phyloP scores from a whole-genome alignment of 1,140 invertebrate species.

The Brachionus koreanus region DNA sequence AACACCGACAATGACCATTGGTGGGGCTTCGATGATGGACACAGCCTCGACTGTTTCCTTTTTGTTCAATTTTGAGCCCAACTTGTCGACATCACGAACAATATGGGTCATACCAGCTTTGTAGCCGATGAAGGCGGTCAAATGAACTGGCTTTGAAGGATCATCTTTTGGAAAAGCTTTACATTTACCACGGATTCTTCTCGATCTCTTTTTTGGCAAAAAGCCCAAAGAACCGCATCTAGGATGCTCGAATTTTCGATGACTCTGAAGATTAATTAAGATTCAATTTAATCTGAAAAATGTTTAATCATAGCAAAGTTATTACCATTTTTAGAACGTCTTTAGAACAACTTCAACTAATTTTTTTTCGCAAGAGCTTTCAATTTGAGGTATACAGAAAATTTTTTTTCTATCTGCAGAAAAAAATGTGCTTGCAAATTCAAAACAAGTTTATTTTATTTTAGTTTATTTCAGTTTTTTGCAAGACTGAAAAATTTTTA shows the following conservation, averaged over 20 bases:
- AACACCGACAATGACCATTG: constrained; percentile 93
- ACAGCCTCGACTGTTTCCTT: constrained; percentile 99
- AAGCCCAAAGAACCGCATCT: constrained; percentile 99
- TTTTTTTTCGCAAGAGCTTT: neutral
- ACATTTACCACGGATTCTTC: constrained; percentile 91
- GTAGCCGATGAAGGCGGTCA: constrained; percentile 95
- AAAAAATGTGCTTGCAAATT: constrained; percentile 32
- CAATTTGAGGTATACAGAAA: neutral
- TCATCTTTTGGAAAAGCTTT: constrained; percentile 99
- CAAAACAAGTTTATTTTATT: neutral
- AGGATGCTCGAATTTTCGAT: constrained; percentile 98
- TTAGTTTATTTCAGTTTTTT: neutral
- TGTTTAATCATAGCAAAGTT: neutral
- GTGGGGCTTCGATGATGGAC: constrained; percentile 94
- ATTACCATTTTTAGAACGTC: constrained; percentile 25
- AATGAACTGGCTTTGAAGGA: constrained; percentile 86
- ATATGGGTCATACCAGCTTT: constrained; percentile 99
- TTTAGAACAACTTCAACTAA: neutral
- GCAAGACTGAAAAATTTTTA: neutral
- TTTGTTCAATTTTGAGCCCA: constrained; percentile 98
- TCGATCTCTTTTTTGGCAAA: constrained; percentile 93
- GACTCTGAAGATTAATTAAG: constrained; percentile 56
- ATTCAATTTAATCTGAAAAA: constrained; percentile 18
- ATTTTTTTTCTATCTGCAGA: neutral
- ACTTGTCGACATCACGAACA: constrained; percentile 95